Percentiles rank a stretch among this genome's conserved stretches.
Evolutionary conservation across 2,113 vertebrate species (phyloP).

Genomic region (Bubalus kerabau): DNA sequence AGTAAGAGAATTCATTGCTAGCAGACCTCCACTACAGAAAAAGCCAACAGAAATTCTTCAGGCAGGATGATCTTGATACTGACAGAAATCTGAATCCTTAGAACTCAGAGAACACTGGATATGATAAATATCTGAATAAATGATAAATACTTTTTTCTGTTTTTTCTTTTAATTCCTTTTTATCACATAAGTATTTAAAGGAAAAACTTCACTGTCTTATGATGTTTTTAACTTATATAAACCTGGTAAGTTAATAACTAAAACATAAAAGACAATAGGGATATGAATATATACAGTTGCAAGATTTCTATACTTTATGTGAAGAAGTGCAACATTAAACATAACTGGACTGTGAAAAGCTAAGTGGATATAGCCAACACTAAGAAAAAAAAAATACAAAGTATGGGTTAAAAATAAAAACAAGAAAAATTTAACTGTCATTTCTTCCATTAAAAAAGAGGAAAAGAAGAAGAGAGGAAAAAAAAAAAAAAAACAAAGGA

Average conservation of each 20-base stretch:
- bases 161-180: not conserved
- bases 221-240: not conserved
- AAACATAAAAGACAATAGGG: not conserved
- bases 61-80: not conserved
- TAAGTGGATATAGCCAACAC: not conserved
- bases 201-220: not conserved
- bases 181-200: not conserved
- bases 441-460: not conserved
- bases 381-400: not conserved
- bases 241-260: not conserved
- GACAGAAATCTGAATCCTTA: not conserved
- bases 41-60: not conserved
- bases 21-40: not conserved
- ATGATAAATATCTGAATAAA: not conserved
- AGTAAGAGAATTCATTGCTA: not conserved
- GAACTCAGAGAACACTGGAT: not conserved
- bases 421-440: not conserved
- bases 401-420: not conserved
- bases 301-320: not conserved
- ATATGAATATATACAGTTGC: not conserved
- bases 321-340: not conserved
- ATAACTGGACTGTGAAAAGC: not conserved
- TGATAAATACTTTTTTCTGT: not conserved
- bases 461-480: not conserved
- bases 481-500: not conserved